phyloP scores from a whole-genome alignment of 2,888 invertebrate species.

The Sminthurides aquaticus region DNA sequence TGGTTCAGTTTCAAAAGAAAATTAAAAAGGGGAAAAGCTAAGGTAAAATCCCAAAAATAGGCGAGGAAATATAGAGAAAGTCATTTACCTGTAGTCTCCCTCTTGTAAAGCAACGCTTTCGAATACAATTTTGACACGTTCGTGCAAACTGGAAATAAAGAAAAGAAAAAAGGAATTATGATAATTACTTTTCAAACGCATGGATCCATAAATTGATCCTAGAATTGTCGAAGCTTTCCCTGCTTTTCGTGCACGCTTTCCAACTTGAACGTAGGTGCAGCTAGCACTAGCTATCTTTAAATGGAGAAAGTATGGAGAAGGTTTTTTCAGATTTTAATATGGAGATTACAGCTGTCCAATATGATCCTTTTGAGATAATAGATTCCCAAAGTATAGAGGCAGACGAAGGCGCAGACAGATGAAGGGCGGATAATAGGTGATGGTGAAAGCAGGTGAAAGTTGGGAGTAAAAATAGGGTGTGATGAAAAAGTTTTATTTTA shows the following conservation, averaged over 20 bases:
- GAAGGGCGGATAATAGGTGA: neutral
- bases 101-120: conserved; percentile 70
- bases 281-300: too few species aligned
- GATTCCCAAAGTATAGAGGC: neutral
- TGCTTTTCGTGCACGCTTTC: neutral
- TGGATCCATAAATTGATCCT: neutral
- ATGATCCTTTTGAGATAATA: too few species aligned
- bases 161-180: conserved; percentile 31
- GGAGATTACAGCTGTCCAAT: too few species aligned
- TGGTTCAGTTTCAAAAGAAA: too few species aligned
- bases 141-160: conserved; percentile 58
- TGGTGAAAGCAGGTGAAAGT: neutral
- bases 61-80: too few species aligned
- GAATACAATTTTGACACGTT: conserved; percentile 71
- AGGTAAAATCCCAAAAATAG: too few species aligned
- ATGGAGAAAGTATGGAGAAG: too few species aligned
- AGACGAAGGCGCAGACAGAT: neutral
- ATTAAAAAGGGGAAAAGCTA: too few species aligned
- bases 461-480: too few species aligned
- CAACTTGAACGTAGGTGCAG: too few species aligned
- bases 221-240: too few species aligned
- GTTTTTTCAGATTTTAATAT: too few species aligned
- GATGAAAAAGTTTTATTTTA: neutral
- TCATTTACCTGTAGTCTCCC: conserved; percentile 72
- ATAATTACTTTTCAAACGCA: neutral